Evolutionary conservation across 2,113 vertebrate genomes (phyloP), one percentile per base, ranked within the genome.

Genomic region (Hirundichthys speculiger): DNA sequence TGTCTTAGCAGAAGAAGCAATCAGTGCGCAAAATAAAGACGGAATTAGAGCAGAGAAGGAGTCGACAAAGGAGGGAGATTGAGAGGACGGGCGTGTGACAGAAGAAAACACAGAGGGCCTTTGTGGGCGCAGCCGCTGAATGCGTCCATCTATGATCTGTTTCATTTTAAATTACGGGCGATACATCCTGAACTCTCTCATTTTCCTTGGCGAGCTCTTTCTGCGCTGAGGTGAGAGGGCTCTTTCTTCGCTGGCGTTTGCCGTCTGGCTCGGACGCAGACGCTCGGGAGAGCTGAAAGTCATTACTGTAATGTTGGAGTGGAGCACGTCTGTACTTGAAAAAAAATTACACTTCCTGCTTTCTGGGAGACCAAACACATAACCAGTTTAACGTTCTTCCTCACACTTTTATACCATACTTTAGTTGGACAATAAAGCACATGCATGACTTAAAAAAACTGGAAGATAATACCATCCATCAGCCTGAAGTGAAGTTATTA

Each of bases 1-100:
- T 85, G 86, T 85, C 69, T 85, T 57, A 20, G 46, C 60, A 77
- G 60, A 76, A 79, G 63, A 71, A 83, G 74, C 51, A 82, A 86
- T 84, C 67, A 81, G 78, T 2, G 6, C n/a, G 22, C 8, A n/a
- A 79, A 84, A 87, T 83, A 89, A 84, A 61, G 64, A 52, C 61
- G 45, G 69, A 84, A 78, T 85, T 72, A 73, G 25, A 66, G 49
- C 11, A 20, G 19, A 65, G 61, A 8, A 46, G 73, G 49, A 43
- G 48, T 63, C 25, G 57, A 57, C 39, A 57, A 64, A 64, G 46
- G 4, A 10, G 38, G 57, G n/a, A 46, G 62, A 50, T 39, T 38
- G 50, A 66, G n/a, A 64, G 67, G 53, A 63, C 10, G 47, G 48
- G 20, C 51, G 21, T 3, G 11, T 16, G 48, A 24, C 5, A 22